Evolutionary conservation across 2,888 invertebrate species (phyloP), one percentile per base, ranked within the genome.

Genomic region (Lasioglossum lativentre): DNA sequence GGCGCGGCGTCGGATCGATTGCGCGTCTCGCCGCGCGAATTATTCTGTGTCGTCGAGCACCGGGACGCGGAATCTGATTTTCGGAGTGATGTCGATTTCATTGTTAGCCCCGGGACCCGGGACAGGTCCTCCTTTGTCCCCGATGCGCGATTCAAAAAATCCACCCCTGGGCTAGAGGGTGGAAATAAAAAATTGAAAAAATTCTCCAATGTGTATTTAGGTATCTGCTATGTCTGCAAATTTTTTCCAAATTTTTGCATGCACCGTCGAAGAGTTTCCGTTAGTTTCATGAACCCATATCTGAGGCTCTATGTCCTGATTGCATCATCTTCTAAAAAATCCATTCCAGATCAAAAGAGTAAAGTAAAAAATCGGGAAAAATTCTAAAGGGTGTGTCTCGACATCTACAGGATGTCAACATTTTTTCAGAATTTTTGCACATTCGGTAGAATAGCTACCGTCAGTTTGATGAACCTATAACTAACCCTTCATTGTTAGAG

Each of bases 21-120:
- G 74, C n/a, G 38, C 59, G n/a, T 27, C 56, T 30, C 38, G 12
- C 6, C 23, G 70, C 45, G 30, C 76, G 34, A 30, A 34, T 47
- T 47, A 75, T 72, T 40, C 73, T 66, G 27, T 38, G 52, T 27
- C 73, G 70, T 68, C 47, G 73, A 47, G 52, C 77, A 77, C 38
- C n/a, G 52, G 47, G 63, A 76, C 74, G 30, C 6, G 42, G 8
- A 45, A 45, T 30, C 45, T 68, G 59, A 23, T 68, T 81, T 80
- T 70, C 40, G 27, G 16, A 10, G 1, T 23, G 56, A 56, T n/a
- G 10, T 12, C 56, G 56, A 56, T 56, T 30, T 63, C 30, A 63
- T 63, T 63, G 30, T 63, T 63, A 30, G 16, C 27, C 14, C 19
- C 19, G 19, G 38, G 19, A 23, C 19, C 6, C 23, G 1, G 10